Conservation (phyloP, 2,797 vertebrate species). For the Carcharodon carcharias region DNA sequence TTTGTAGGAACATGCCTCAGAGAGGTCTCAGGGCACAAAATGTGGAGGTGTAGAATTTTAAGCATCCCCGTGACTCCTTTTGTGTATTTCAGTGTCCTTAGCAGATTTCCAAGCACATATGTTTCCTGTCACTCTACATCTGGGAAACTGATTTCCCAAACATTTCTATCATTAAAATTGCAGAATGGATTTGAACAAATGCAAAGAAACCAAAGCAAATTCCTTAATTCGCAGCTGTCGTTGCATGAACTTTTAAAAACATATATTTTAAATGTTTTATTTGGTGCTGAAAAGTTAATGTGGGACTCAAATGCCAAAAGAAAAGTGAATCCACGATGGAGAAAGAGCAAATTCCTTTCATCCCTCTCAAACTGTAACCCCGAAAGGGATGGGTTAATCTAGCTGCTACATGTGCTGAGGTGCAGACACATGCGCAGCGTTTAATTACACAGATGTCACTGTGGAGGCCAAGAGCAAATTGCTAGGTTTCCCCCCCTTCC, state of each 20-base stretch:
- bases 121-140: constrained; percentile 21
- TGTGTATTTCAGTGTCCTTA: neutral
- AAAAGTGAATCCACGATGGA: neutral
- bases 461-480: neutral
- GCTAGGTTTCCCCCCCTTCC: neutral
- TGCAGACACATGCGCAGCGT: neutral
- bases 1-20: neutral
- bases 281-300: neutral
- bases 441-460: neutral
- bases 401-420: too few species aligned
- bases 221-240: neutral
- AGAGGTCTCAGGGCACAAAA: neutral
- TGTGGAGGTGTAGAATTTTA: neutral
- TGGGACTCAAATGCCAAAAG: neutral
- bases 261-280: neutral
- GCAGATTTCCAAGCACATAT: neutral
- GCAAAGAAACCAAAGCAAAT: constrained; percentile 16
- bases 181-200: neutral
- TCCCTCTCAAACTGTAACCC: neutral
- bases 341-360: constrained; percentile 2
- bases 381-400: neutral
- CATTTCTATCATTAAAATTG: neutral
- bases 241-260: neutral
- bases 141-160: neutral
- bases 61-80: neutral